Evolutionary conservation across 2,888 invertebrate species (phyloP), one percentile per base, ranked within the genome.

Genomic region (Chalcosyrphus nemorum): DNA sequence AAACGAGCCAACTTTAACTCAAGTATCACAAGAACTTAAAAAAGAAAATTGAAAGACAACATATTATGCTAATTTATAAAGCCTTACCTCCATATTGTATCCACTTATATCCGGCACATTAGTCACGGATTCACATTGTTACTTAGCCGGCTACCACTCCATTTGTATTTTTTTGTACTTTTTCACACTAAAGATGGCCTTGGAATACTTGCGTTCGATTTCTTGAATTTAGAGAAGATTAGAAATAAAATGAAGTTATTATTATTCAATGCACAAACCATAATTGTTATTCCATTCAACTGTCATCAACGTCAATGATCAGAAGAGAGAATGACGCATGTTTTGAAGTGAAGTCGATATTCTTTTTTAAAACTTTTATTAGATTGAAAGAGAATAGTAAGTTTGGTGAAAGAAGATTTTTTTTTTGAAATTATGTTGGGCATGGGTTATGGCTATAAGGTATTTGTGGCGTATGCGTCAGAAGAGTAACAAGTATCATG

Each of bases 201-300:
- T 65, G 63, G 6, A 24, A 27, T 41, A 9, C 4, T 61, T 50
- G 21, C 24, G 50, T 27, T 50, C 50, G 24, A 50, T 47, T 41
- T 38, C 4, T 57, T 47, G 7, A 17, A 38, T 3, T 13, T 11
- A 29, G 27, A 35, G 41, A 38, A 52, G 38, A 61, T 61, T 41
- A 52, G 50, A 41, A 52, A 59, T 29, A 19, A 50, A 50, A 52
- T 50, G 9, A 43, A 54, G 15, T 59, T 35, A 47, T 77, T 77
- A 70, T 17, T 63, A 70, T 77, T 77, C 77, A n/a, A 24, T 13
- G 27, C 47, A 13, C 76, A 76, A 41, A 47, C 13, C 19, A 4
- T 27, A 43, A n/a, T 76, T 76, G 45, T 43, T 76, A 76, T 76
- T 76, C 76, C 24, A 45, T 9, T 38, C 41, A 41, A 21, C n/a